Evolutionary conservation across 2,797 vertebrate genomes (phyloP).

Genomic region (Parotocinclus haroldoi): DNA sequence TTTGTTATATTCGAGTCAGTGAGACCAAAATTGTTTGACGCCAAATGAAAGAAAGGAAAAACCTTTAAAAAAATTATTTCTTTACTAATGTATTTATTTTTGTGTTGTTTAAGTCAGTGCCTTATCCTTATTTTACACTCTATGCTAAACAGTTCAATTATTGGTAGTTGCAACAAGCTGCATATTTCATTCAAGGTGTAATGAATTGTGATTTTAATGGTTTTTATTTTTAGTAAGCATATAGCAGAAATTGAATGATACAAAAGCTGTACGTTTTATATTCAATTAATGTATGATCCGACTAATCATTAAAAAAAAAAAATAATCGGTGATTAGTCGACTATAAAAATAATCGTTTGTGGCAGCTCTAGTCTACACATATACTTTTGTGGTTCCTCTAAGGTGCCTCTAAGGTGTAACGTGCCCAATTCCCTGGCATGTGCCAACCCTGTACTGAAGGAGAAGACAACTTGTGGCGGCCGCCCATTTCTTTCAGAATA

Average conservation of each 20-base stretch:
- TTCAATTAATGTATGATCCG: background rate
- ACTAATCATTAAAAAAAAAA: background rate
- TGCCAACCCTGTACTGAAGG: too few species aligned
- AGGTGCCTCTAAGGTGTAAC: too few species aligned
- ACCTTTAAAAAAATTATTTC: too few species aligned
- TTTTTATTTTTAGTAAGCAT: background rate
- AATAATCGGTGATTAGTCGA: conserved; percentile 2
- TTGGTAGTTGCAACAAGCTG: background rate
- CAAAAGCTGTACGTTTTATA: conserved; percentile 2
- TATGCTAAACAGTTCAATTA: background rate
- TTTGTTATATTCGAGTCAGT: too few species aligned
- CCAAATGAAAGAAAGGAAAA: conserved; percentile 3
- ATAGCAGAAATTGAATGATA: too few species aligned
- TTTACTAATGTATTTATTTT: too few species aligned
- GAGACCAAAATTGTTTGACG: too few species aligned
- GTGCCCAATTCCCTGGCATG: too few species aligned
- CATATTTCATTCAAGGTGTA: too few species aligned
- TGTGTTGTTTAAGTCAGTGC: background rate
- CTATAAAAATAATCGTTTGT: conserved; percentile 7
- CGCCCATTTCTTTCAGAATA: too few species aligned
- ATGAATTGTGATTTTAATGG: background rate
- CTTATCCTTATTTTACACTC: background rate
- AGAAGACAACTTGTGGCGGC: too few species aligned
- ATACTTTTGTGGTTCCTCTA: too few species aligned
- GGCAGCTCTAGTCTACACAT: background rate